These are phyloP conservation scores for Aethes cnicana DNA, from an alignment of 2,888 invertebrate genomes.

Conservation along the genomic window DNA sequence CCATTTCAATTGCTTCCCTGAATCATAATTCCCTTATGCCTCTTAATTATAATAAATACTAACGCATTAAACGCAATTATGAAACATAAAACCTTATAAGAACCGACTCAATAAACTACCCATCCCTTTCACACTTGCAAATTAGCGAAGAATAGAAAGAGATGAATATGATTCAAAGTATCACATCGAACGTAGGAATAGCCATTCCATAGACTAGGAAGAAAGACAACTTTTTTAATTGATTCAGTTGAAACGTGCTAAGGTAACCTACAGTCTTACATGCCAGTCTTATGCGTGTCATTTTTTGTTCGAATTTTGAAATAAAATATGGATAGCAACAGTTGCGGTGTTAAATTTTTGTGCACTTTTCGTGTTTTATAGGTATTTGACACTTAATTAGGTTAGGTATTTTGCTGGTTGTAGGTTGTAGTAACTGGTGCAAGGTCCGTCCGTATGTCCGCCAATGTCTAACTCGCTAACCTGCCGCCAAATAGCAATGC, in stretches of 20 bases:
- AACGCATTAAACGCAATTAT: conserved; percentile 8
- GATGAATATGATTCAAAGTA: background rate
- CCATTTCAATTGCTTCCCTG: too few species aligned
- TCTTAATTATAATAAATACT: conserved; percentile 1
- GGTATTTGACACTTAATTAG: too few species aligned
- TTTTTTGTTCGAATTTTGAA: too few species aligned
- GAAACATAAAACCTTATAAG: conserved; percentile 5
- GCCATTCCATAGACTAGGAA: conserved; percentile 1
- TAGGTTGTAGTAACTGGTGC: too few species aligned
- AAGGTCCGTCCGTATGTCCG: too few species aligned
- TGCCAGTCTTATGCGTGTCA: background rate
- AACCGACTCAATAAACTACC: background rate
- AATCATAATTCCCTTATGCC: too few species aligned
- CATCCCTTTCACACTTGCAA: background rate
- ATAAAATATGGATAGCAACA: too few species aligned
- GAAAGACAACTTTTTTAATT: conserved; percentile 11
- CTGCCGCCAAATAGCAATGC: too few species aligned
- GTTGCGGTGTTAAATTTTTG: too few species aligned
- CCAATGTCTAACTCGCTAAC: too few species aligned
- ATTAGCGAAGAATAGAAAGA: background rate
- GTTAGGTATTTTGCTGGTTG: too few species aligned
- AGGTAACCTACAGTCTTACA: background rate
- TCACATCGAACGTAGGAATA: background rate
- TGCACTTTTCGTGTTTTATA: too few species aligned
- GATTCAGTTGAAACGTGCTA: background rate